These are phyloP conservation scores for Martes martes DNA, from an alignment of 2,113 vertebrate genomes.

Conservation along the genomic window DNA sequence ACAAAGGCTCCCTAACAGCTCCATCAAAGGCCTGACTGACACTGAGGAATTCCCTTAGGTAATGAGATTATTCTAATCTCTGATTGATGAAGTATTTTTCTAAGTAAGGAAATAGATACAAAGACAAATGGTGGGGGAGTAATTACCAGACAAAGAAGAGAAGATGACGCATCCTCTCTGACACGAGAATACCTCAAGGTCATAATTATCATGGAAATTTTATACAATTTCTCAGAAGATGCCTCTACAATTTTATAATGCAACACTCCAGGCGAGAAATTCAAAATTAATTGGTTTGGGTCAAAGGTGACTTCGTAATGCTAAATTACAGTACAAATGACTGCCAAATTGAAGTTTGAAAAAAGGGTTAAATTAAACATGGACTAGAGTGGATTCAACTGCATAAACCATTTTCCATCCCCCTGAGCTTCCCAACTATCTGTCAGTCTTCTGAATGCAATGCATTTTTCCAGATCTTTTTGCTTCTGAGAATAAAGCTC, in stretches of 20 bases:
- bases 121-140: not conserved
- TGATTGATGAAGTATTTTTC: conserved; percentile 60
- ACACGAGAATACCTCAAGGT: conserved; percentile 44
- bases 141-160: not conserved
- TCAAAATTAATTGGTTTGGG: conserved; percentile 44
- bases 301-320: conserved; percentile 10
- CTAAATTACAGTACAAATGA: conserved; percentile 5
- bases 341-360: not conserved
- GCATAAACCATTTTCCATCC: not conserved
- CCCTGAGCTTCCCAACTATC: not conserved
- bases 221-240: conserved; percentile 27
- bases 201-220: conserved; percentile 56
- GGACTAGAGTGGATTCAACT: not conserved
- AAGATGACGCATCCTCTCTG: conserved; percentile 5
- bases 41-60: not conserved
- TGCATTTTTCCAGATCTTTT: not conserved
- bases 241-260: conserved; percentile 3
- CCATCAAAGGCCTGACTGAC: conserved; percentile 5
- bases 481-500: not conserved
- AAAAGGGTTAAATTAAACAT: not conserved
- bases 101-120: not conserved
- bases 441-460: not conserved
- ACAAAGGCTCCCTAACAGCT: conserved; percentile 13
- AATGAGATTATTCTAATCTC: conserved; percentile 52
- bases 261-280: not conserved